Base-by-base conservation (phyloP, 2,797 vertebrate genomes). In the Takifugu ocellatus region DNA sequence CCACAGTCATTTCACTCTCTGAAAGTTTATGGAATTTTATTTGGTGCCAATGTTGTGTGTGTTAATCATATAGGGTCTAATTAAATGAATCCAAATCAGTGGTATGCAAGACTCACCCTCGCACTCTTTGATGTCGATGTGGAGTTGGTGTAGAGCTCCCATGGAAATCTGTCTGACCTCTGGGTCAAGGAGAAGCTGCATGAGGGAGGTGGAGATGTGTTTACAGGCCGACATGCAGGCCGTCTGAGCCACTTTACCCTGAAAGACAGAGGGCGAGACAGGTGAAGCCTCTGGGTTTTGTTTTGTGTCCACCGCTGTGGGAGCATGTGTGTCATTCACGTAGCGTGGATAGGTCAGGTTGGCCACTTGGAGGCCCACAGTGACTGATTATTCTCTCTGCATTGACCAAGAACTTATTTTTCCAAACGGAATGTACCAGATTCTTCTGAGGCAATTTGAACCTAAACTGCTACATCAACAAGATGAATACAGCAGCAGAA, bases 201-300 rank as follows among this genome's bases (percentile, higher is more conserved):
- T 93, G 85, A 99, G 88, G 0, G 93, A 97, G n/a, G 94, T 96
- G 73, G 96, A 92, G 64, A 98, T 92, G 86, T 99, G 96, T 11
- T 99, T 98, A 77, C 97, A 98, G 21, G 96, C 94, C 0, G 97
- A 99, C 97, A 98, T 99, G 69, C 97, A 99, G 17, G 97, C 96
- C 0, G 97, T 99, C 92, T 99, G 96, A 0, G 96, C 96, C 69
- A 99, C 97, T 72, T 98, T 98, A 17, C 95, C 96, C 97, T 98
- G 87, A 31, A 10, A 46, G 29, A 27, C 0, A 33, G 2, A 49
- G 2, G 25, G 17, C 10, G 0, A 60, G 33, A 51, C 8, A 50
- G n/a, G n/a, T 42, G 7, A 45, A 43, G 1, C 10, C 25, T 47
- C 16, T 1, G 11, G 5, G 25, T 48, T 36, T 29, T 50, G 26